A percentile compares a stretch with the other conserved stretches of the same genome.
Evolutionary conservation across 2,113 vertebrate species (phyloP).

Genomic region (Engraulis encrasicolus): DNA sequence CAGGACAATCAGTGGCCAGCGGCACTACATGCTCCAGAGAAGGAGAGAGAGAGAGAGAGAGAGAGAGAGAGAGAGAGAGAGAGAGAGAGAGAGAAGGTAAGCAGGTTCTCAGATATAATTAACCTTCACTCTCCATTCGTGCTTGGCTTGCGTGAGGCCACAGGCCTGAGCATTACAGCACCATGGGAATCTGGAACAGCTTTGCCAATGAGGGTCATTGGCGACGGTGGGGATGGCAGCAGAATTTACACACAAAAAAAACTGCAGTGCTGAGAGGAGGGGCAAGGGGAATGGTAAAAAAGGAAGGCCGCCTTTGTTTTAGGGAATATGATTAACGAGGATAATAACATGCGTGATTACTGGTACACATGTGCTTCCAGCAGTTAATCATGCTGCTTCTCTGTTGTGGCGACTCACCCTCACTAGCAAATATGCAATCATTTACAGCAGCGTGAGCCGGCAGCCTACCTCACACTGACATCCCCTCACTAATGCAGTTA

Average conservation of each 20-base stretch:
- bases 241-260: neutral
- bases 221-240: slow-evolving; percentile 11
- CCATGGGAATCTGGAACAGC: slow-evolving; percentile 83
- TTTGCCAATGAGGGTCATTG: slow-evolving; percentile 69
- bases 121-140: slow-evolving; percentile 92
- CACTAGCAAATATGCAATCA: slow-evolving; percentile 91
- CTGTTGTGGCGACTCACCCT: slow-evolving; percentile 76
- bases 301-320: slow-evolving; percentile 82
- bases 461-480: slow-evolving; percentile 17
- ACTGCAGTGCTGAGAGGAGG: slow-evolving; percentile 49
- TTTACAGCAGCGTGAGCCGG: slow-evolving; percentile 79
- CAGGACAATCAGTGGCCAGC: slow-evolving; percentile 75
- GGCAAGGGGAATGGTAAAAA: slow-evolving; percentile 55
- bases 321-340: slow-evolving; percentile 91
- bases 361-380: slow-evolving; percentile 83
- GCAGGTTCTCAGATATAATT: slow-evolving; percentile 94
- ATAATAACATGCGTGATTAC: slow-evolving; percentile 92
- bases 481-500: slow-evolving; percentile 11
- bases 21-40: neutral
- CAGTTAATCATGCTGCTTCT: slow-evolving; percentile 89
- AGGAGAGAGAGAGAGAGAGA: neutral
- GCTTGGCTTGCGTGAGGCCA: slow-evolving; percentile 80
- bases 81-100: slow-evolving; percentile 64
- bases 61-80: neutral
- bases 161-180: slow-evolving; percentile 80